Conservation (phyloP, 2,888 invertebrate species). For the Drosophila glabriapex region DNA sequence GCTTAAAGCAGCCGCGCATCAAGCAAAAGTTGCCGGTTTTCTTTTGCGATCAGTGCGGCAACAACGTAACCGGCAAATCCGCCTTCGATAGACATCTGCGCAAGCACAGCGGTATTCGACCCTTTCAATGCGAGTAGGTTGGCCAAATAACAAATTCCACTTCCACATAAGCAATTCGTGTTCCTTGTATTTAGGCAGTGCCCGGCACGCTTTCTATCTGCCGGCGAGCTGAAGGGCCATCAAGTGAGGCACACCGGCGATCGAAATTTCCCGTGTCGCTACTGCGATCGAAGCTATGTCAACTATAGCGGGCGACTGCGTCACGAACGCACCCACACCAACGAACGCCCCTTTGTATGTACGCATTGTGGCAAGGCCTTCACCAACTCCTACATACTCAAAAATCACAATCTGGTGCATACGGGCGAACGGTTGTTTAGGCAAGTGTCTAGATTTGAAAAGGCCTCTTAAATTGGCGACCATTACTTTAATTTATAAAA, state of each 20-base stretch:
- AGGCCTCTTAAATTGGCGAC: background rate
- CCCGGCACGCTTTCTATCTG: conserved; percentile 78
- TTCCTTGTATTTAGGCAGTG: conserved; percentile 61
- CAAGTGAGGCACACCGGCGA: conserved; percentile 80
- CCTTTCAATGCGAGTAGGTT: conserved; percentile 80
- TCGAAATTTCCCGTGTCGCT: conserved; percentile 76
- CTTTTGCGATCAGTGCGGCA: conserved; percentile 82
- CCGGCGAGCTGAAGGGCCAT: conserved; percentile 78
- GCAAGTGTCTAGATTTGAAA: conserved; percentile 39
- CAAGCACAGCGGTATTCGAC: conserved; percentile 81
- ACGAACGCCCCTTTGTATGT: conserved; percentile 79
- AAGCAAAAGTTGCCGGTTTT: conserved; percentile 63
- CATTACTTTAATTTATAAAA: background rate
- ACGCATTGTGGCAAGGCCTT: conserved; percentile 77
- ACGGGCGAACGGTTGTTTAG: conserved; percentile 80
- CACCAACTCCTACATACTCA: conserved; percentile 80
- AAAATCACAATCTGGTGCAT: conserved; percentile 81
- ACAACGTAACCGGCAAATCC: conserved; percentile 75
- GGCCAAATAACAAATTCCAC: background rate
- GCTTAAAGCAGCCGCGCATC: conserved; percentile 21
- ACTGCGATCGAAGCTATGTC: conserved; percentile 76
- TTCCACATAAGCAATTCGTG: background rate
- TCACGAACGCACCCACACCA: conserved; percentile 81
- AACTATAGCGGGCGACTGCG: conserved; percentile 79
- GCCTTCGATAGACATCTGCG: conserved; percentile 78